These are phyloP conservation scores for Ormia ochracea DNA, from an alignment of 2,888 invertebrate species.

Conservation along the genomic window DNA sequence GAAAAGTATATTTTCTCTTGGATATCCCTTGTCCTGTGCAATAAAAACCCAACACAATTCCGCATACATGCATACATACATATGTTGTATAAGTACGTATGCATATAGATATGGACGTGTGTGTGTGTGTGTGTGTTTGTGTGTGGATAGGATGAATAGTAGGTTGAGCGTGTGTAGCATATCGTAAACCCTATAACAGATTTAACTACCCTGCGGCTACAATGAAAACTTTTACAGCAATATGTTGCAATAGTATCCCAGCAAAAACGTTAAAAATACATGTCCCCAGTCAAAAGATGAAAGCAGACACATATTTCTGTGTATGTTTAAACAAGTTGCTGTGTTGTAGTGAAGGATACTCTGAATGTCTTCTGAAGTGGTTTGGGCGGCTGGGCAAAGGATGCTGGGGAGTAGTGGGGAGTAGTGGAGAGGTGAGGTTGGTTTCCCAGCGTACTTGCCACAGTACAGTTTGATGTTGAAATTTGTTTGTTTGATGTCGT, in stretches of 20 bases:
- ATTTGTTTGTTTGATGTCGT: constrained; percentile 39
- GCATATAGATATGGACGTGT: not conserved
- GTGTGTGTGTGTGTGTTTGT: not conserved
- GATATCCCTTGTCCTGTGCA: constrained; percentile 62
- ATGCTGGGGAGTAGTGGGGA: too few relatives aligned
- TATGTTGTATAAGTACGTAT: too few relatives aligned
- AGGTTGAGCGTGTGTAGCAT: constrained; percentile 34
- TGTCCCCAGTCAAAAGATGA: constrained; percentile 56
- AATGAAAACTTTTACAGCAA: constrained; percentile 63
- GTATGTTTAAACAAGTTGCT: constrained; percentile 50
- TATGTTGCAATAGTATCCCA: constrained; percentile 63
- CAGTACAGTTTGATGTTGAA: constrained; percentile 37
- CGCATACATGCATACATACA: too few relatives aligned
- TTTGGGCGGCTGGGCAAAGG: too few relatives aligned
- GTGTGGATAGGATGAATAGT: not conserved
- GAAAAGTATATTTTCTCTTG: constrained; percentile 49
- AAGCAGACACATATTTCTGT: constrained; percentile 55
- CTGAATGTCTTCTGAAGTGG: constrained; percentile 12
- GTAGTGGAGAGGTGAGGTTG: not conserved
- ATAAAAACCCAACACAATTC: constrained; percentile 53
- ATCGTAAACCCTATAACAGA: constrained; percentile 57
- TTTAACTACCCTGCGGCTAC: constrained; percentile 63
- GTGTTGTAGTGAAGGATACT: constrained; percentile 28
- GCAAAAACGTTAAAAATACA: constrained; percentile 56
- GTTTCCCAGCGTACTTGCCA: not conserved